A percentile compares a stretch with the other conserved stretches of the same genome.
phyloP scores from a whole-genome alignment of 2,888 invertebrate genomes.

The Lasioglossum villosulum region DNA sequence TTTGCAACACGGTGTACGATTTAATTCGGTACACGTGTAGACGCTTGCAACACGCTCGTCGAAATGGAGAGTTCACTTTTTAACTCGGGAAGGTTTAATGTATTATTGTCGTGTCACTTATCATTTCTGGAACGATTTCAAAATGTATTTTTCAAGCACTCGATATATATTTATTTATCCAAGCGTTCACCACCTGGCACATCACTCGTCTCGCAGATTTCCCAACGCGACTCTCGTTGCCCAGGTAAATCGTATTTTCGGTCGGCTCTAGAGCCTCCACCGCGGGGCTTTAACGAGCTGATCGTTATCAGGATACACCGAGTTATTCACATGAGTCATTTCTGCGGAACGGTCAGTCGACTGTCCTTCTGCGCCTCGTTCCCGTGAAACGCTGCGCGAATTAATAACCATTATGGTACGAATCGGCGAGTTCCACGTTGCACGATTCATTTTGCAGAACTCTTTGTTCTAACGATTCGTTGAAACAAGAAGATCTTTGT shows the following conservation, averaged over 20 bases:
- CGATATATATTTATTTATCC: conserved; percentile 33
- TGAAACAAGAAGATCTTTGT: neutral
- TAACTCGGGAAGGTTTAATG: neutral
- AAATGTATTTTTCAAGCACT: neutral
- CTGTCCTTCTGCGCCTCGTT: conserved; percentile 44
- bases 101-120: neutral
- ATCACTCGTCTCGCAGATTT: conserved; percentile 68
- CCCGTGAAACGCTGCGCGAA: conserved; percentile 47
- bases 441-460: conserved; percentile 22
- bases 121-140: neutral
- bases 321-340: conserved; percentile 80
- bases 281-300: conserved; percentile 82
- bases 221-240: conserved; percentile 59
- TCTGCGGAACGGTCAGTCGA: conserved; percentile 54
- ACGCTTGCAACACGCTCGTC: neutral
- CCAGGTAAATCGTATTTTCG: conserved; percentile 68
- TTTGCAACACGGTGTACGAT: neutral
- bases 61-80: neutral
- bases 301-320: conserved; percentile 78
- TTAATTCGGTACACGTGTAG: neutral
- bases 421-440: neutral
- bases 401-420: conserved; percentile 49
- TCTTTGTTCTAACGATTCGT: neutral
- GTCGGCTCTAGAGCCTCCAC: conserved; percentile 51
- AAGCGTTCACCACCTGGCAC: conserved; percentile 19